Base-by-base conservation (phyloP, 2,888 invertebrate genomes). In the Caenorhabditis sulstoni region DNA sequence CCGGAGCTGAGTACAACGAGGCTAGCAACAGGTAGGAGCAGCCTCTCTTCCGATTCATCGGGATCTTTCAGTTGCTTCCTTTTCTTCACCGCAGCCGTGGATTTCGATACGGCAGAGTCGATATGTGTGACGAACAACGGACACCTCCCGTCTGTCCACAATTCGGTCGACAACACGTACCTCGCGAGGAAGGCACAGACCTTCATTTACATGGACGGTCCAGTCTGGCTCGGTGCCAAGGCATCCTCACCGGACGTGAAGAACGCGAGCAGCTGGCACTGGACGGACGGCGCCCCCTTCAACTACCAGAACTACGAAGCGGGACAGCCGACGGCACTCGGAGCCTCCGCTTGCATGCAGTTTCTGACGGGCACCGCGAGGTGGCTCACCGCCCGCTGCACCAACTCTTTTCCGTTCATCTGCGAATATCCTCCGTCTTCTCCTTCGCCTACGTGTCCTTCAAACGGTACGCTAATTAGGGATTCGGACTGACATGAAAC, bases 291-390 rank as follows among this genome's bases (percentile, higher is more conserved):
- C 4, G 29, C 74, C 22, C 20, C 16, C 1, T 75, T 66, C 29
- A n/a, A 66, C 23, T 75, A 67, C 61, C 67, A 67, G 9, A 75
- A 75, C 59, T 75, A 68, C 37, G 18, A 49, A 41, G 11, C 50
- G 1, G 67, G 67, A 14, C 67, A 75, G 22, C 75, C 67, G 11
- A 49, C 16, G 0, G 5, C 41, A 0, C 53, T 58, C 8, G 62
- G 44, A 3, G n/a, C 55, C 9, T 12, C 55, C n/a, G 57, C 75
- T n/a, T 75, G 75, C 39, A 53, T 68, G 62, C 39, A 62, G 16
- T 39, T 75, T 4, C 49, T 12, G 4, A n/a, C 50, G 5, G 29
- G n/a, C 2, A 67, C 44, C 49, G 37, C 45, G 14, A 75, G 62
- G 14, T 75, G 75, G 75, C 9, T 49, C 0, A 67, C 75, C 14